A percentile compares a stretch with the other conserved stretches of the same genome.
These are phyloP conservation scores for Vesta saturnalis DNA, from an alignment of 2,888 invertebrate species.

Conservation along the genomic window DNA sequence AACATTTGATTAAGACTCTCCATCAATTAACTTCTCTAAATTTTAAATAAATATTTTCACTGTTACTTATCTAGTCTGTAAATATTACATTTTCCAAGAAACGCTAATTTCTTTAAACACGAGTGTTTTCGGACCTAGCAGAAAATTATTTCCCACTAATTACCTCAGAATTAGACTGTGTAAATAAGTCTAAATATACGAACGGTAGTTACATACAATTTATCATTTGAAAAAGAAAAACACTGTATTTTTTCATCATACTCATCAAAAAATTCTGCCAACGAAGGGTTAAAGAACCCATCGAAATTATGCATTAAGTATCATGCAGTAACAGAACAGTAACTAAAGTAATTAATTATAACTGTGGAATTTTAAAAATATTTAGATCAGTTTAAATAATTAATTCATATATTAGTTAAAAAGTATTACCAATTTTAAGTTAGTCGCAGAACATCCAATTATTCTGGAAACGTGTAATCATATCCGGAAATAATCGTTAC, in stretches of 20 bases:
- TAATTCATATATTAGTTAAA: not conserved
- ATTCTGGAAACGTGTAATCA: constrained; percentile 6
- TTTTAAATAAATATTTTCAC: not conserved
- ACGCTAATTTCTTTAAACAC: constrained; percentile 1
- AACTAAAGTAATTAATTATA: constrained; percentile 6
- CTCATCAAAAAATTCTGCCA: not conserved
- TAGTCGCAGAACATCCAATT: constrained; percentile 4
- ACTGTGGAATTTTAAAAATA: not conserved
- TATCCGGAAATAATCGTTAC: constrained; percentile 11
- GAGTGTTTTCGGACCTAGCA: not conserved
- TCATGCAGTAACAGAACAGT: not conserved
- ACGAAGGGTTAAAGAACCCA: not conserved
- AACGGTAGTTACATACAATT: too few species aligned
- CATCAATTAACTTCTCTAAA: not conserved
- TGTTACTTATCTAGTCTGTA: too few species aligned
- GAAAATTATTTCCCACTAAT: not conserved
- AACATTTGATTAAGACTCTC: too few species aligned
- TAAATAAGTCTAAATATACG: not conserved
- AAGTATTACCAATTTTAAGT: constrained; percentile 3
- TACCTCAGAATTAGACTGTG: not conserved
- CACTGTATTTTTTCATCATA: not conserved
- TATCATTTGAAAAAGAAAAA: too few species aligned
- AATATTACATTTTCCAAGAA: not conserved
- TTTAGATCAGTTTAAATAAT: not conserved
- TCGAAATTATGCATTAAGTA: not conserved